phyloP scores from a whole-genome alignment of 2,113 vertebrate species.

The Cyanoramphus novaezelandiae region DNA sequence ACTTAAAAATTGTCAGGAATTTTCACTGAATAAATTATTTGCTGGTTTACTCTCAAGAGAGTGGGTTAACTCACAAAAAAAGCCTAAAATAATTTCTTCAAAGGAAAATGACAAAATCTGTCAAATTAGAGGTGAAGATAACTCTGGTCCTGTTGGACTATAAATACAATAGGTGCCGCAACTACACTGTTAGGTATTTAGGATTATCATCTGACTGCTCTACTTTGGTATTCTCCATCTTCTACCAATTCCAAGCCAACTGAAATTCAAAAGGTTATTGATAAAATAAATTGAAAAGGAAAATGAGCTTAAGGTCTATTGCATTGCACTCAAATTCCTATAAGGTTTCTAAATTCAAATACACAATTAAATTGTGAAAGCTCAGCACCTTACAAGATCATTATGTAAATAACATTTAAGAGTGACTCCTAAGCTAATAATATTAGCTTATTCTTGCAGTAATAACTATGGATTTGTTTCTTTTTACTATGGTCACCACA shows the following conservation, averaged over 20 bases:
- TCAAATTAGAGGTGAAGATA: background rate
- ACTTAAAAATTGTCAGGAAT: background rate
- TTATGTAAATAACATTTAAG: background rate
- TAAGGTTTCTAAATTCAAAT: background rate
- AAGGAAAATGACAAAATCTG: background rate
- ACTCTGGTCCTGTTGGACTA: background rate
- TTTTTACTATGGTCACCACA: background rate
- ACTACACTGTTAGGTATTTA: background rate
- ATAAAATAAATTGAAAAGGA: background rate
- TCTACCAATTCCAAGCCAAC: background rate
- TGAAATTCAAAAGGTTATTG: background rate
- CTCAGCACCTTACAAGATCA: background rate
- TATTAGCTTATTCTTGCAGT: background rate
- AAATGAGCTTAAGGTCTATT: background rate
- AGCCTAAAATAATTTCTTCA: background rate
- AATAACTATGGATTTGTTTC: background rate
- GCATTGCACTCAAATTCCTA: background rate
- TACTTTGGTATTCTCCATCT: background rate
- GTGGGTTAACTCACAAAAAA: background rate
- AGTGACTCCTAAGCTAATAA: background rate
- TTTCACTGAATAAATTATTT: constrained; percentile 4
- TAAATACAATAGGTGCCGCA: background rate
- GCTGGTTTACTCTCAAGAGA: background rate
- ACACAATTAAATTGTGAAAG: background rate
- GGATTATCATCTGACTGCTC: background rate